Evolutionary conservation across 2,113 vertebrate genomes (phyloP), one percentile per base, ranked within the genome.

Genomic region (Hippocampus comes): DNA sequence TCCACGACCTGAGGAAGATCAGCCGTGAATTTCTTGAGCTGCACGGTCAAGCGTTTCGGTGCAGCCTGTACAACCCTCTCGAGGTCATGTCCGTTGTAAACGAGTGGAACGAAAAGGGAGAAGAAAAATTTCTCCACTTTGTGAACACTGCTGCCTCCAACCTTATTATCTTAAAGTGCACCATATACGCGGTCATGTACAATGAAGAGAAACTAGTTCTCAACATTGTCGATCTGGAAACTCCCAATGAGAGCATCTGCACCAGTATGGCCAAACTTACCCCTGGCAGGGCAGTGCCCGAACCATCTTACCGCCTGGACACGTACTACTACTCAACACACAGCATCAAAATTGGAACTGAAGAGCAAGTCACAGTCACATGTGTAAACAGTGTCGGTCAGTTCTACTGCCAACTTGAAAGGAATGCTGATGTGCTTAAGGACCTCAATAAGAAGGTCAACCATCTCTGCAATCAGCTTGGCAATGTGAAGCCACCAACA

Each of bases 251-350:
- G 82, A 98, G 94, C 14, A 81, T 92, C 41, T 96, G 94, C 76
- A 90, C 83, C 42, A 92, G 91, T 72, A 84, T 98, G 80, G 90
- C 89, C 0, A 85, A 91, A 23, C 79, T 94, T 4, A 73, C 83
- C 17, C 83, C 88, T 46, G 80, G 89, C 17, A 86, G 91, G 15
- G 94, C 86, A 51, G 55, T 76, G 20, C 71, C 91, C 38, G 81
- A 84, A 5, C 72, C 93, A 42, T 90, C 89, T 0, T 78, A 96
- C 75, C 89, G 80, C 25, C 90, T 98, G 43, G 87, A 91, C 73
- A 94, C 96, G 0, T 98, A 94, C 82, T 96, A 93, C 81, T 96
- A 95, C 73, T 98, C 96, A 1, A 91, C 84, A 14, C 95, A 97
- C 0, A 85, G 90, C 34, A 72, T 98, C 84, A 96, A 97, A 93